These are phyloP conservation scores for Cheilosia urbana DNA, from an alignment of 2,888 invertebrate species.

Conservation along the genomic window DNA sequence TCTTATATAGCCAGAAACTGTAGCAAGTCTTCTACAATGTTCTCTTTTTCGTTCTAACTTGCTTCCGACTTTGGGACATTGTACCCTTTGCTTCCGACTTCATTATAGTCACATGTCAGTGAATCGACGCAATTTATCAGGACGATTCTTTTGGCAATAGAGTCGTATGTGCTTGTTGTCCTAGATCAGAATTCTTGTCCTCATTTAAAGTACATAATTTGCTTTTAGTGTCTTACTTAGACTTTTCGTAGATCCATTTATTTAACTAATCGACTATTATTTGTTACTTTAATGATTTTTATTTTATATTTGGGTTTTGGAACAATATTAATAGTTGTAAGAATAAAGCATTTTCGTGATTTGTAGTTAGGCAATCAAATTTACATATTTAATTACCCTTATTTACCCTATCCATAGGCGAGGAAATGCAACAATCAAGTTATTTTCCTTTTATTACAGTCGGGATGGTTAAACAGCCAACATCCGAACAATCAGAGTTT, in stretches of 20 bases:
- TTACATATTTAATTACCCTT: conserved; percentile 37
- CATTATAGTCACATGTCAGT: too few species aligned
- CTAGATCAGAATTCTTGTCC: neutral
- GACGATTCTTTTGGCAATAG: too few species aligned
- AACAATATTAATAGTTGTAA: neutral
- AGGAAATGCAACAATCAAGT: conserved; percentile 65
- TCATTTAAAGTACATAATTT: neutral
- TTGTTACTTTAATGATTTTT: neutral
- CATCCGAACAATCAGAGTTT: conserved; percentile 95
- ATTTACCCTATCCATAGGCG: conserved; percentile 44
- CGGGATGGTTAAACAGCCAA: conserved; percentile 97
- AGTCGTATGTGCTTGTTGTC: neutral
- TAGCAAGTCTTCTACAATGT: too few species aligned
- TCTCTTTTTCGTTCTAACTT: too few species aligned
- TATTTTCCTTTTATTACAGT: conserved; percentile 84
- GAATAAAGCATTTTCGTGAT: conserved; percentile 3
- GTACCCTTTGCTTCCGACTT: too few species aligned
- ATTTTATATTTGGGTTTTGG: conserved; percentile 1
- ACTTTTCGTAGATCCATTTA: neutral
- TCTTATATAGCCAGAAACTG: too few species aligned
- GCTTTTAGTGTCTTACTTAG: neutral
- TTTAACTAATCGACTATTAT: neutral
- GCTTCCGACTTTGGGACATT: too few species aligned
- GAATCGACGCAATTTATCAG: too few species aligned
- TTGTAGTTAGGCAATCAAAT: conserved; percentile 33